These are phyloP conservation scores for Palythoa caribaeorum DNA, from an alignment of 92 coral and sea anemone species.

Conservation along the genomic window DNA sequence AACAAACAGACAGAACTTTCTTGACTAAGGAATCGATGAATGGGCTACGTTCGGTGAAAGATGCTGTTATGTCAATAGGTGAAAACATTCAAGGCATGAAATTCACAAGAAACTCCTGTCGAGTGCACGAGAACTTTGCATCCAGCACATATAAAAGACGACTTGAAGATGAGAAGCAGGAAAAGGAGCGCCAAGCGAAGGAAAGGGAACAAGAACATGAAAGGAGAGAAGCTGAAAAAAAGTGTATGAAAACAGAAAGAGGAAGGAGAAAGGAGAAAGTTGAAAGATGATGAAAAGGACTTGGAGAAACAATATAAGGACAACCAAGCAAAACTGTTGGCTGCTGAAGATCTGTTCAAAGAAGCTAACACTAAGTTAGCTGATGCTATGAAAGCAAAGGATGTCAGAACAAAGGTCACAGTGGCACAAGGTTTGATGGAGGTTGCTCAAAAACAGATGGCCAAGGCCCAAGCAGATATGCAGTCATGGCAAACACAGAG, in stretches of 20 bases:
- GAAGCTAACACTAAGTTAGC: conserved; percentile 34
- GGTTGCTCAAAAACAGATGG: conserved; percentile 22
- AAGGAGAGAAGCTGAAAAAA: conserved; percentile 8
- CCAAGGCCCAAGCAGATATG: conserved; percentile 31
- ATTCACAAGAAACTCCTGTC: conserved; percentile 26
- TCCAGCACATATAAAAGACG: conserved; percentile 28
- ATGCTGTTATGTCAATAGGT: conserved; percentile 23
- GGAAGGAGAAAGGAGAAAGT: conserved; percentile 10
- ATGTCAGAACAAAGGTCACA: conserved; percentile 23
- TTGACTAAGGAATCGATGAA: conserved; percentile 12
- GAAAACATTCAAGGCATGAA: conserved; percentile 11
- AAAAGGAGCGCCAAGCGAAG: conserved; percentile 30
- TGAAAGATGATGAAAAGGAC: conserved; percentile 8
- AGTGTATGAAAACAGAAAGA: conserved; percentile 2
- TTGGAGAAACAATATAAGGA: conserved; percentile 17
- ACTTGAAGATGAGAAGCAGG: conserved; percentile 24
- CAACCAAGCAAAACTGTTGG: conserved; percentile 22
- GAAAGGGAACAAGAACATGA: conserved; percentile 7
- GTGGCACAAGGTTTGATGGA: conserved; percentile 33
- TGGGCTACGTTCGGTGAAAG: conserved; percentile 26
- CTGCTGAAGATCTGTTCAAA: conserved; percentile 34
- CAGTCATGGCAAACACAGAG: conserved; percentile 22
- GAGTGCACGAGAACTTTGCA: conserved; percentile 22
- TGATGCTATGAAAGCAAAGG: conserved; percentile 31
- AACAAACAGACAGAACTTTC: conserved; percentile 26